phyloP scores from a whole-genome alignment of 2,113 vertebrate genomes.

The Mormoops blainvillei region DNA sequence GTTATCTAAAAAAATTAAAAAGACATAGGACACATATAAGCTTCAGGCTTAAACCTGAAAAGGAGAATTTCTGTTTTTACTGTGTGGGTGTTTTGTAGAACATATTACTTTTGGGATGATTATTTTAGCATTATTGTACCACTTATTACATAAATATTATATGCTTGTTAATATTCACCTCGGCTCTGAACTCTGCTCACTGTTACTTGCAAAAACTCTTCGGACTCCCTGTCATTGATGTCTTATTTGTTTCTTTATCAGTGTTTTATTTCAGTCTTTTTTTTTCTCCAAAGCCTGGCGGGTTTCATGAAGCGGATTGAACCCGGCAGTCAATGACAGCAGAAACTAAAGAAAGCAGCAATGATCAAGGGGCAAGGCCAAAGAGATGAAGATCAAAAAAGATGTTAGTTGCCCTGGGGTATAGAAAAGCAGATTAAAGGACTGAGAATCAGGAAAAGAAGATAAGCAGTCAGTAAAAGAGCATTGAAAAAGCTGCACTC shows the following conservation, averaged over 20 bases:
- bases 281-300: not conserved
- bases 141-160: conserved; percentile 12
- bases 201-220: not conserved
- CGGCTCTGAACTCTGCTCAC: conserved; percentile 8
- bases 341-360: conserved; percentile 8
- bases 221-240: not conserved
- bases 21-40: not conserved
- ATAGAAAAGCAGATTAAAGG: not conserved
- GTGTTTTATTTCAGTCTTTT: not conserved
- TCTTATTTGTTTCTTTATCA: not conserved
- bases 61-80: not conserved
- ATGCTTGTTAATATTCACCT: not conserved
- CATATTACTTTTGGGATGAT: not conserved
- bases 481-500: not conserved
- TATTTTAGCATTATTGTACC: not conserved
- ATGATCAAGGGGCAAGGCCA: not conserved
- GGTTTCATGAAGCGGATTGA: not conserved
- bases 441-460: not conserved
- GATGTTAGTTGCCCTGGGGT: not conserved
- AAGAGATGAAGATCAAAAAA: not conserved
- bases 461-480: not conserved
- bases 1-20: not conserved
- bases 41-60: not conserved
- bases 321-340: not conserved
- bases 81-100: not conserved